Evolutionary conservation across 1,140 invertebrate genomes (phyloP).

Genomic region (Eufriesea mexicana): DNA sequence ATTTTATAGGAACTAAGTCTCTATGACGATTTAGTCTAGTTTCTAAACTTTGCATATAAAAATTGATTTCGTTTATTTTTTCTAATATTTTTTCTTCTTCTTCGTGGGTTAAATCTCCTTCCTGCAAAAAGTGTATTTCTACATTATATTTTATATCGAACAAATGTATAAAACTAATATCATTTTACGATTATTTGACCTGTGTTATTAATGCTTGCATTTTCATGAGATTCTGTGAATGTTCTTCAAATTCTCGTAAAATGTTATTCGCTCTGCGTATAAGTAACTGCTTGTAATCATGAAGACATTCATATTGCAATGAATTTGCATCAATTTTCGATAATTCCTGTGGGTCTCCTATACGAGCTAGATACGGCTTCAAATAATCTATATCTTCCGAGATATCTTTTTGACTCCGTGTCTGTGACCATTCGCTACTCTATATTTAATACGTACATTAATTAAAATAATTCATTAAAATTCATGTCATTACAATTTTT

Average conservation of each 20-base stretch:
- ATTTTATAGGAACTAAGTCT: slow-evolving; percentile 75
- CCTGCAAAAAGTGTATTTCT: slow-evolving; percentile 53
- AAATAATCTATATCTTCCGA: slow-evolving; percentile 81
- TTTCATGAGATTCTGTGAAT: slow-evolving; percentile 53
- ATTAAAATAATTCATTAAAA: slow-evolving; percentile 2
- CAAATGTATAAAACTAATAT: slow-evolving; percentile 15
- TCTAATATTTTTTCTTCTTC: slow-evolving; percentile 80
- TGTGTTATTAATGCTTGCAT: slow-evolving; percentile 63
- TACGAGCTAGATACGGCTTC: slow-evolving; percentile 83
- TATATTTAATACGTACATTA: not conserved
- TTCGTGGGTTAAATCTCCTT: slow-evolving; percentile 73
- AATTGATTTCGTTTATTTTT: slow-evolving; percentile 75
- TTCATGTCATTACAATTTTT: not conserved
- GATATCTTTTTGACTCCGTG: slow-evolving; percentile 70
- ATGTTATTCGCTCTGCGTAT: slow-evolving; percentile 82
- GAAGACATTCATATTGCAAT: slow-evolving; percentile 81
- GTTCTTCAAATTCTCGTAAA: slow-evolving; percentile 81
- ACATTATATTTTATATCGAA: not conserved
- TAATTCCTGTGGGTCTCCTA: slow-evolving; percentile 77
- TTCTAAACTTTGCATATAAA: slow-evolving; percentile 79
- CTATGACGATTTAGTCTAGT: slow-evolving; percentile 77
- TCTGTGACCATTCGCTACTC: not conserved
- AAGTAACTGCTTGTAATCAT: slow-evolving; percentile 83
- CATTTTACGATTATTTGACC: slow-evolving; percentile 50
- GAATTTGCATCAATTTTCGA: slow-evolving; percentile 76